Evolutionary conservation across 2,888 invertebrate genomes (phyloP).

Genomic region (Drosophila gaucha): DNA sequence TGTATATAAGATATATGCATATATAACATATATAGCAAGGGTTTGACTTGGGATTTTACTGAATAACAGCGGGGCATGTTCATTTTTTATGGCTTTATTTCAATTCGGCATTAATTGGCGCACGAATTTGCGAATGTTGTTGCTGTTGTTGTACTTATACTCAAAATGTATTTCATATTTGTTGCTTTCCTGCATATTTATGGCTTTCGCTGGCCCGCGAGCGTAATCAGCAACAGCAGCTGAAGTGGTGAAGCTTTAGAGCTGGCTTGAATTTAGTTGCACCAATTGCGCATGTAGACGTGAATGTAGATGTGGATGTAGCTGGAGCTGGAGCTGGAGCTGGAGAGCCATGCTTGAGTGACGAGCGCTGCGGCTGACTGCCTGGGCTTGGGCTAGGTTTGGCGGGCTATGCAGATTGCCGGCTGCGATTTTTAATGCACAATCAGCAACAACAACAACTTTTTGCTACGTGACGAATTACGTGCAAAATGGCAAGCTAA

Average conservation of each 20-base stretch:
- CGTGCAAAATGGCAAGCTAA: constrained; percentile 70
- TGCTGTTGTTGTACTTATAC: constrained; percentile 21
- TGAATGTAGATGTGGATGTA: constrained; percentile 3
- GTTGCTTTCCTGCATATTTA: constrained; percentile 50
- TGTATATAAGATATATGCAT: neutral
- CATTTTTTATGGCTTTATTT: constrained; percentile 66
- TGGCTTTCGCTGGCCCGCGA: constrained; percentile 60
- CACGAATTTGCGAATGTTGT: constrained; percentile 49
- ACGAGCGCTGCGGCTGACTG: constrained; percentile 40
- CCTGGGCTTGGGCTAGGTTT: constrained; percentile 5
- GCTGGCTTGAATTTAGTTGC: constrained; percentile 23
- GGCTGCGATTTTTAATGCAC: constrained; percentile 74
- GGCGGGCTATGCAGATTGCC: constrained; percentile 68
- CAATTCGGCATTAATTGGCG: constrained; percentile 73
- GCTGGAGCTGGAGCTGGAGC: neutral
- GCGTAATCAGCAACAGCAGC: constrained; percentile 44
- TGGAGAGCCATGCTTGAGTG: constrained; percentile 49
- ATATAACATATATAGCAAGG: neutral
- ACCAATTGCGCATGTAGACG: constrained; percentile 15
- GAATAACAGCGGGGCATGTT: constrained; percentile 17
- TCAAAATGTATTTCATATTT: constrained; percentile 43
- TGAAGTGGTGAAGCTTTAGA: constrained; percentile 22
- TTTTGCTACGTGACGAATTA: constrained; percentile 76
- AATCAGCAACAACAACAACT: constrained; percentile 67
- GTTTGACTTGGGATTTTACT: constrained; percentile 9